Evolutionary conservation across 23 tunicate genomes (phyloP).

Genomic region (Trididemnum miniatum): DNA sequence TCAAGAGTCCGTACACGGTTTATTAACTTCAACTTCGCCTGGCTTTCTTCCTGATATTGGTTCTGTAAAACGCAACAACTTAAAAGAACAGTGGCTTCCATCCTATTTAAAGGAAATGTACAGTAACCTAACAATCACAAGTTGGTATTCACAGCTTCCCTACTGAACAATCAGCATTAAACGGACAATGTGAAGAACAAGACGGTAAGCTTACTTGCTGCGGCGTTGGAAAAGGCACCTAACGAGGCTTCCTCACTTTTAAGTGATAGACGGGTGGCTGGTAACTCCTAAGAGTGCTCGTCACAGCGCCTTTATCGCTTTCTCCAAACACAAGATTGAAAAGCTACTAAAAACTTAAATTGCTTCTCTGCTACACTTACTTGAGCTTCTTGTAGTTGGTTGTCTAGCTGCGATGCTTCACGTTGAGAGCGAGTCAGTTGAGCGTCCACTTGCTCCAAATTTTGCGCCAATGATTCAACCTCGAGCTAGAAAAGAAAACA

Average conservation of each 20-base stretch:
- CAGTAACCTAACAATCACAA: no score
- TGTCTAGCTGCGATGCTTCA: conserved; percentile 83
- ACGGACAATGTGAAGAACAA: no score
- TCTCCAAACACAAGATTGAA: no score
- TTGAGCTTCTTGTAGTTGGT: conserved; percentile 78
- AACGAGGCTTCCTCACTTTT: no score
- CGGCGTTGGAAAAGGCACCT: no score
- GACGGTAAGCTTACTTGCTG: no score
- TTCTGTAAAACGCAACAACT: background rate
- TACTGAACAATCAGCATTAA: no score
- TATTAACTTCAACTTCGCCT: conserved; percentile 82
- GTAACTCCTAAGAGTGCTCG: no score
- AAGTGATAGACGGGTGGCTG: no score
- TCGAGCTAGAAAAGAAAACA: conserved; percentile 34
- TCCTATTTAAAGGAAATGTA: no score
- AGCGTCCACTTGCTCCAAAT: conserved; percentile 71
- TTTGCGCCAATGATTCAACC: conserved; percentile 39
- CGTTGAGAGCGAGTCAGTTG: conserved; percentile 81
- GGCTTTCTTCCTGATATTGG: conserved; percentile 79
- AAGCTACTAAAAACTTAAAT: background rate
- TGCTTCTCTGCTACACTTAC: conserved; percentile 20
- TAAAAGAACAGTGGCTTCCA: background rate
- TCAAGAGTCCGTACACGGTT: conserved; percentile 55
- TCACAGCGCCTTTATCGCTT: no score
- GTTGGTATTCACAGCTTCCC: no score